A percentile compares a stretch with the other conserved stretches of the same genome.
These are phyloP conservation scores for Chironex yamaguchii DNA, from an alignment of 30 jellyfish, hydroid and myxozoan species.

Conservation along the genomic window DNA sequence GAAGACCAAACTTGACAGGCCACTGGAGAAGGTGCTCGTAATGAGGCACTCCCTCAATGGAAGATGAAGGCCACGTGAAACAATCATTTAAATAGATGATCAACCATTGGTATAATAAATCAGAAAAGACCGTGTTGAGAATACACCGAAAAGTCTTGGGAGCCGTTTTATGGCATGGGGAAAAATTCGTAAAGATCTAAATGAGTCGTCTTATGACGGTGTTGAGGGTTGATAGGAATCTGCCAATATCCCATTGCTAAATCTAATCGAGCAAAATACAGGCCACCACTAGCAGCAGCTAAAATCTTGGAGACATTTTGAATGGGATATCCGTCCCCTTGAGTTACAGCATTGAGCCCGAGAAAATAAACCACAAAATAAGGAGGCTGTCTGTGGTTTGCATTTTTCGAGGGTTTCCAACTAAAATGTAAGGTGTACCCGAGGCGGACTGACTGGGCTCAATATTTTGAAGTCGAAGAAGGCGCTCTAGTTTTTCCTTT, in stretches of 20 bases:
- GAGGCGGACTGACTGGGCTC: slow-evolving; percentile 3
- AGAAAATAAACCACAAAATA: slow-evolving; percentile 14
- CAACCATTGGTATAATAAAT: slow-evolving; percentile 36
- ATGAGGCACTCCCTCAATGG: neutral
- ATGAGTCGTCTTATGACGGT: slow-evolving; percentile 14
- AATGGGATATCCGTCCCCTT: slow-evolving; percentile 39
- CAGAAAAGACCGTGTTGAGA: slow-evolving; percentile 28
- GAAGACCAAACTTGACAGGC: slow-evolving; percentile 26
- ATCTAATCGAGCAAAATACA: slow-evolving; percentile 3
- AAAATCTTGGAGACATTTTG: slow-evolving; percentile 11
- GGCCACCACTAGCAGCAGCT: slow-evolving; percentile 1
- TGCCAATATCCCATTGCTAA: slow-evolving; percentile 33
- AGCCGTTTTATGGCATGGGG: slow-evolving; percentile 19
- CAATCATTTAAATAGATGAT: slow-evolving; percentile 28
- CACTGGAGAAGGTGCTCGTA: neutral
- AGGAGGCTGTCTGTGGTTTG: slow-evolving; percentile 25
- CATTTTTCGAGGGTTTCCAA: neutral
- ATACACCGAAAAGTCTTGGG: slow-evolving; percentile 3
- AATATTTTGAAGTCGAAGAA: neutral
- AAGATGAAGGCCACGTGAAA: slow-evolving; percentile 1
- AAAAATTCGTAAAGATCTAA: neutral
- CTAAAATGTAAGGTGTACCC: slow-evolving; percentile 4
- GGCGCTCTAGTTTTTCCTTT: neutral
- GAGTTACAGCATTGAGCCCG: slow-evolving; percentile 25
- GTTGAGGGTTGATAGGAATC: neutral